Percentiles rank a stretch among this genome's conserved stretches.
phyloP scores from a whole-genome alignment of 2,888 invertebrate species.

The Sinopyrophorus schimmeli region DNA sequence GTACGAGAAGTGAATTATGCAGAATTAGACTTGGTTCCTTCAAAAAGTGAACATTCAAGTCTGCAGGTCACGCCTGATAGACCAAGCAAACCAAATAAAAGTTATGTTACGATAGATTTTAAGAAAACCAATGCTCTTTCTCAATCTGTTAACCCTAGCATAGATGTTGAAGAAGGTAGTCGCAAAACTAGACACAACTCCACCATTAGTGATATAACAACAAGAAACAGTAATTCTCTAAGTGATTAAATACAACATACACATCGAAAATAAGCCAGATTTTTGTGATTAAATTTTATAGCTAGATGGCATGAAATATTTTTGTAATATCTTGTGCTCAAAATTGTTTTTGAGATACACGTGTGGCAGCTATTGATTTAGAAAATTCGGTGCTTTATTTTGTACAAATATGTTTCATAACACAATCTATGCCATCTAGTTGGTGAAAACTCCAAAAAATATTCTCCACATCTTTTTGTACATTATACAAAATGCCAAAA shows the following conservation, averaged over 20 bases:
- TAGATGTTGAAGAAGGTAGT: conserved; percentile 67
- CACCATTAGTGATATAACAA: conserved; percentile 64
- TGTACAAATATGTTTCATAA: neutral
- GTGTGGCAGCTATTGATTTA: conserved; percentile 5
- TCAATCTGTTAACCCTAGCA: conserved; percentile 71
- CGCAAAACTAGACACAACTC: conserved; percentile 84
- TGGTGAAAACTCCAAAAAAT: conserved; percentile 28
- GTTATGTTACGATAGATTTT: conserved; percentile 93
- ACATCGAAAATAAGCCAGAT: conserved; percentile 25
- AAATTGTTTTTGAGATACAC: conserved; percentile 13
- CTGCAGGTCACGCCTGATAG: conserved; percentile 55
- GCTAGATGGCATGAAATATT: conserved; percentile 16
- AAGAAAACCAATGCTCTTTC: conserved; percentile 89
- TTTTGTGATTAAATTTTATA: conserved; percentile 18
- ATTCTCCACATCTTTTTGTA: conserved; percentile 33
- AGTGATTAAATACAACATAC: conserved; percentile 57
- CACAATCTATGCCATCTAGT: conserved; percentile 31
- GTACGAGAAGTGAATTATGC: conserved; percentile 74
- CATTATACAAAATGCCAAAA: conserved; percentile 47
- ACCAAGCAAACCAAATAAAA: conserved; percentile 60
- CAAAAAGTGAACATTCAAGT: conserved; percentile 50
- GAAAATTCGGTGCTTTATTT: conserved; percentile 5
- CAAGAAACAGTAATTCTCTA: conserved; percentile 63
- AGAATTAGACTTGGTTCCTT: conserved; percentile 73
- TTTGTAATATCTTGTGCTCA: conserved; percentile 17